Conservation (phyloP, 2,113 vertebrate genomes). For the Solea senegalensis region DNA sequence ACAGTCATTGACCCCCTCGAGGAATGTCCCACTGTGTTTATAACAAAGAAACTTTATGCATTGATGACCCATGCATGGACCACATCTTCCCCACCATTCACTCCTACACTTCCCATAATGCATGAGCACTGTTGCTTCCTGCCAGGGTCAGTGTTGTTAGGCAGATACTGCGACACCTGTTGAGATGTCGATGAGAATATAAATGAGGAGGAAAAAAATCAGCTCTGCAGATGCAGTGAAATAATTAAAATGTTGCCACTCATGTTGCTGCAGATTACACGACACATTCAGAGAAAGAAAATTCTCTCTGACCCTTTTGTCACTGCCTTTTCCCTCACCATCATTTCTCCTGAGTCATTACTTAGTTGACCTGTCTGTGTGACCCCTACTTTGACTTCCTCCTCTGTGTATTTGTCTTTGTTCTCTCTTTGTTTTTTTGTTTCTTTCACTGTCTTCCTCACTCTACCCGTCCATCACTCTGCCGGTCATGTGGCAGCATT, state of each 20-base stretch:
- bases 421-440: neutral
- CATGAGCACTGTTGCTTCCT: conserved; percentile 62
- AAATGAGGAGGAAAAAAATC: neutral
- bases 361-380: conserved; percentile 64
- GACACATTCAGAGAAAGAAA: conserved; percentile 18
- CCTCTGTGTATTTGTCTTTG: neutral
- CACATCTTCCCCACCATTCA: conserved; percentile 57
- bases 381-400: neutral
- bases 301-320: conserved; percentile 13
- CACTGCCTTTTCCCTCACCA: conserved; percentile 9
- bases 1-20: conserved; percentile 24
- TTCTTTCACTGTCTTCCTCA: conserved; percentile 23
- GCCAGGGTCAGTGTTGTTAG: conserved; percentile 1
- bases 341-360: conserved; percentile 20
- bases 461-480: conserved; percentile 49
- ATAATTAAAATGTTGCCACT: neutral
- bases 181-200: neutral
- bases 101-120: conserved; percentile 62
- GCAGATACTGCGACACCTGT: neutral
- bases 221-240: conserved; percentile 10
- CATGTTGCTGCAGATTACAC: conserved; percentile 2
- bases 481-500: conserved; percentile 45
- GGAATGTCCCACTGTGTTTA: conserved; percentile 58
- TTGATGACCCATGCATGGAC: conserved; percentile 81
- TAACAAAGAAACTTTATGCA: conserved; percentile 74